A percentile compares a stretch with the other conserved stretches of the same genome.
These are phyloP conservation scores for Caenorhabditis plicata DNA, from an alignment of 2,888 invertebrate species.

Conservation along the genomic window DNA sequence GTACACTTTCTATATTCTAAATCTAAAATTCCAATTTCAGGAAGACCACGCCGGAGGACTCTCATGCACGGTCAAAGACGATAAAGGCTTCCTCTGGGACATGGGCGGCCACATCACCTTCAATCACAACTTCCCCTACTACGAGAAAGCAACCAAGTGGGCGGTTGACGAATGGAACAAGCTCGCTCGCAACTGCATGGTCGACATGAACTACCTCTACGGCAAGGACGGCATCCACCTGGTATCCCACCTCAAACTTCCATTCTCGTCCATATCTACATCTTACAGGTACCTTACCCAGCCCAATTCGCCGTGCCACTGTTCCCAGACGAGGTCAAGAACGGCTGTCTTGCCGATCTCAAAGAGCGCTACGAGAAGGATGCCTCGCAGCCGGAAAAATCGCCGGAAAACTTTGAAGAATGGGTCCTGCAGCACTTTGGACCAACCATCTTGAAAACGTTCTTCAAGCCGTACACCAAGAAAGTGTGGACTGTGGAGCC, in stretches of 20 bases:
- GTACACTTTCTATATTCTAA: no score
- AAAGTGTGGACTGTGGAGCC: constrained; percentile 65
- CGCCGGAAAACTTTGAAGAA: constrained; percentile 60
- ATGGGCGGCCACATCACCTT: constrained; percentile 66
- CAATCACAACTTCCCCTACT: constrained; percentile 64
- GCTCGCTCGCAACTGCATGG: constrained; percentile 61
- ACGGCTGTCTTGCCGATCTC: constrained; percentile 54
- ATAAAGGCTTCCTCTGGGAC: constrained; percentile 65
- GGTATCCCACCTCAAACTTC: constrained; percentile 5
- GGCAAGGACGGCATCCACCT: constrained; percentile 57
- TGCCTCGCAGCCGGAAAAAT: constrained; percentile 11
- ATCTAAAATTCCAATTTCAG: no score
- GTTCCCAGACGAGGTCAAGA: constrained; percentile 59
- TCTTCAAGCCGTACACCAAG: constrained; percentile 65
- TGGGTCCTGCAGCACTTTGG: constrained; percentile 64
- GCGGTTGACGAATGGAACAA: constrained; percentile 64
- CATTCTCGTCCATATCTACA: background rate
- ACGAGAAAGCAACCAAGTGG: constrained; percentile 63
- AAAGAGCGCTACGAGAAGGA: constrained; percentile 63
- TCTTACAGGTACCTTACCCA: constrained; percentile 54
- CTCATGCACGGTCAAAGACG: constrained; percentile 60
- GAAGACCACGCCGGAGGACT: constrained; percentile 58
- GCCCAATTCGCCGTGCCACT: constrained; percentile 65
- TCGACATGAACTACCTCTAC: constrained; percentile 63
- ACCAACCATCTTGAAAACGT: constrained; percentile 58